Conservation (phyloP, 92 coral and sea anemone species). For the Pocillopora grandis region DNA sequence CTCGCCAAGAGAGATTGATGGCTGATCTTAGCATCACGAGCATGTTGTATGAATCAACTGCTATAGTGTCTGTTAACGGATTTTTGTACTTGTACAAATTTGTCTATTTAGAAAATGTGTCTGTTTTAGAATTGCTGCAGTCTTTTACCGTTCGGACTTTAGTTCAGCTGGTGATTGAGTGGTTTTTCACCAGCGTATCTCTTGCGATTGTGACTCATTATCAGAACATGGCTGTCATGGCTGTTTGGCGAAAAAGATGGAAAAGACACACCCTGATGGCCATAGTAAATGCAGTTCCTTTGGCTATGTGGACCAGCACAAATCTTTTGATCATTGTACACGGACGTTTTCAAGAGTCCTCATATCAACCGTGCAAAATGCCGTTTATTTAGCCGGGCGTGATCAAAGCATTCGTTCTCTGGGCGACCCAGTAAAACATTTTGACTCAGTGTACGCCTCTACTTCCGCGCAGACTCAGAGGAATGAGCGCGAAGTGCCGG, state of each 20-base stretch:
- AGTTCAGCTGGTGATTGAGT: slow-evolving; percentile 34
- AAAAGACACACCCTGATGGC: background rate
- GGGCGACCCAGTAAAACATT: background rate
- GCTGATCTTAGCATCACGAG: slow-evolving; percentile 35
- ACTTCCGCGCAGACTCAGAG: no score
- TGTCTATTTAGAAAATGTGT: background rate
- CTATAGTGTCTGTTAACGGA: slow-evolving; percentile 32
- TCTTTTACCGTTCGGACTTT: slow-evolving; percentile 15
- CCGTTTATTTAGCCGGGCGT: background rate
- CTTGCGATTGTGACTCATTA: slow-evolving; percentile 33
- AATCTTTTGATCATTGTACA: background rate
- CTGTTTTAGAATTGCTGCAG: background rate
- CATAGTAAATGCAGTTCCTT: background rate
- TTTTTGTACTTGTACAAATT: slow-evolving; percentile 13
- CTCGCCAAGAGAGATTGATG: slow-evolving; percentile 42
- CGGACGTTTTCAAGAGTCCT: background rate
- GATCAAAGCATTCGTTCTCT: background rate
- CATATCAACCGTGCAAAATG: background rate
- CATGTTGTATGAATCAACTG: slow-evolving; percentile 28
- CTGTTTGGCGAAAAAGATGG: slow-evolving; percentile 37
- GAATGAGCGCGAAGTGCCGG: no score
- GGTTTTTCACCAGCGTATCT: slow-evolving; percentile 38
- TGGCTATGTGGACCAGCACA: background rate
- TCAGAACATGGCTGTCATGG: slow-evolving; percentile 49
- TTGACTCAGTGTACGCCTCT: no score